Evolutionary conservation across 2,113 vertebrate species (phyloP), one percentile per base, ranked within the genome.

Genomic region (Catharus bicknelli): DNA sequence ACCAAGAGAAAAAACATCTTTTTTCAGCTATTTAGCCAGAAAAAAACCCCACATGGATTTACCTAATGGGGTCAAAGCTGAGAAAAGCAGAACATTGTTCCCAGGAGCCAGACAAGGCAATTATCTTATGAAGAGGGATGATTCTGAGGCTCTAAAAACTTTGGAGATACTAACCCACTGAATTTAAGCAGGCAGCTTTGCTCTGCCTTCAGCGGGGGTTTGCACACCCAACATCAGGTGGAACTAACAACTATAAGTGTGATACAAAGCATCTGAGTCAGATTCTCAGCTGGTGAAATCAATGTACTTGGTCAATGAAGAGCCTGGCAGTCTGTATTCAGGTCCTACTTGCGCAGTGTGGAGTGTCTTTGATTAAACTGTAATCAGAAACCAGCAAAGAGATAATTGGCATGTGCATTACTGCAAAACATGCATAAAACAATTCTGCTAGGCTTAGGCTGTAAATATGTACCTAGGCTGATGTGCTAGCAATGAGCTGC

Each of bases 51-150:
- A 32, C 0, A 27, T 89, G 70, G 78, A 86, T 91, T 96, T 96
- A 83, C 87, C 87, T 77, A 96, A 88, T 63, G 72, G 72, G 53
- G 91, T 94, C 82, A 95, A 88, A 94, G 50, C 70, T 82, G 74
- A 83, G 73, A 86, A 85, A 91, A 80, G 36, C 17, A 3, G 47
- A 90, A 30, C 0, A 2, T 54, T 77, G 38, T 51, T 92, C 75
- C 58, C 19, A 2, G 51, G 59, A 83, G 67, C n/a, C 47, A 80
- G 72, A 29, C 70, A 54, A 85, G 63, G 67, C 40, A 5, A 54
- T 74, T 87, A 34, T 51, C 70, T 87, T 82, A 51, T 5, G 7
- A 16, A 66, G 62, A 47, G 55, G 42, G 29, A 54, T 47, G 32
- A 62, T 76, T 64, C 50, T 38, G 42, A 43, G 10, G 25, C 16